Conservation (phyloP, 1,140 invertebrate species). For the Scaptomyza montana region DNA sequence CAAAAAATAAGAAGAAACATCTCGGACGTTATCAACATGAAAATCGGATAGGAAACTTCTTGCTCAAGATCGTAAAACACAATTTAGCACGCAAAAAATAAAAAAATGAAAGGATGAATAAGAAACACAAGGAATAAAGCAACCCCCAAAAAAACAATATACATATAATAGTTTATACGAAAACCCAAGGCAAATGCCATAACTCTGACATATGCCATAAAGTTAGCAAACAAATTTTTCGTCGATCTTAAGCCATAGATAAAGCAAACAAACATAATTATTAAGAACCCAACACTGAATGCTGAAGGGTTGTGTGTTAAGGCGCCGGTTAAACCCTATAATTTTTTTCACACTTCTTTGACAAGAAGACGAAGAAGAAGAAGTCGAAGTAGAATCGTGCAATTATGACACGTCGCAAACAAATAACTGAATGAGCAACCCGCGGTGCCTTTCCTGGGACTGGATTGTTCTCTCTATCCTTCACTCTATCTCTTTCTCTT, state of each 20-base stretch:
- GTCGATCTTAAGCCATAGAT: slow-evolving; percentile 63
- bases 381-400: slow-evolving; percentile 47
- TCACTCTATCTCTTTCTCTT: no score
- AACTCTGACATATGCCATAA: slow-evolving; percentile 71
- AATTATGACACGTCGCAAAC: slow-evolving; percentile 73
- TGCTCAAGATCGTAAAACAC: slow-evolving; percentile 53
- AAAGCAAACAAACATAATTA: slow-evolving; percentile 73
- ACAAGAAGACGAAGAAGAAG: slow-evolving; percentile 9
- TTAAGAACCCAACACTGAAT: slow-evolving; percentile 34
- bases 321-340: slow-evolving; percentile 62
- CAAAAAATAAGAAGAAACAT: slow-evolving; percentile 44
- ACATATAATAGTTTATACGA: slow-evolving; percentile 5
- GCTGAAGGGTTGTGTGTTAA: slow-evolving; percentile 52
- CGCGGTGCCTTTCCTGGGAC: slow-evolving; percentile 46
- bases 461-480: slow-evolving; percentile 8
- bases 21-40: slow-evolving; percentile 47
- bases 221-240: slow-evolving; percentile 67
- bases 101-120: slow-evolving; percentile 4
- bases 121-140: slow-evolving; percentile 28
- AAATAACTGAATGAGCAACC: slow-evolving; percentile 59
- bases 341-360: slow-evolving; percentile 77
- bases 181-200: slow-evolving; percentile 62
- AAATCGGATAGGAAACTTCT: slow-evolving; percentile 47
- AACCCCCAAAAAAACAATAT: slow-evolving; percentile 45
- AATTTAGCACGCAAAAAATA: slow-evolving; percentile 70